Evolutionary conservation across 2,113 vertebrate species (phyloP), one percentile per base, ranked within the genome.

Genomic region (Melanotaenia duboulayi): DNA sequence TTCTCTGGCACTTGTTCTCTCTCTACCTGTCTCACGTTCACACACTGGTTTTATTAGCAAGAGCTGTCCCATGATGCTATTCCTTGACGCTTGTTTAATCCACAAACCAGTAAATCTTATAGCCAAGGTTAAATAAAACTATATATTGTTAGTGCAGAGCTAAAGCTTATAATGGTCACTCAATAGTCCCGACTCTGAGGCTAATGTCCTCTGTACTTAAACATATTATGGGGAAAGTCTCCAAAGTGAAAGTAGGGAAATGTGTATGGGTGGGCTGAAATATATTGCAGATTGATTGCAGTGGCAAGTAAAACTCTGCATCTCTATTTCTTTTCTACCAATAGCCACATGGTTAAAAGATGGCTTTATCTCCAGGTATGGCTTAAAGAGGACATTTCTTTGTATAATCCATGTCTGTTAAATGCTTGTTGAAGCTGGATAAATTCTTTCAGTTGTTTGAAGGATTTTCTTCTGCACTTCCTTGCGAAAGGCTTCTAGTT

Each of bases 41-140:
- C 74, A 74, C 75, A 66, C 70, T 37, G 3, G 52, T 82, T 94
- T 92, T 91, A 92, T 87, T 87, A 89, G 87, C 76, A 19, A 68
- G 77, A 65, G 52, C 78, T 66, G 82, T 82, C 82, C 83, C 81
- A 52, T 54, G 80, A 88, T 84, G 85, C 88, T 77, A 74, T 88
- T 89, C 74, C 72, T 85, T 61, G 82, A 86, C 40, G 86, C 84
- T 88, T 87, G 82, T 91, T 87, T 87, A 83, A 88, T 90, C 87
- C 39, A 76, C 67, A 72, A 86, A 81, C 79, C 85, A 84, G 74
- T 90, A 86, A 91, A 90, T 90, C 90, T 90, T 79, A 42, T 65
- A 62, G 83, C 89, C 84, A 85, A 84, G 82, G 85, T 91, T 82
- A 89, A 88, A 85, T 87, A 79, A 88, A 88, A 90, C 44, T 11